Evolutionary conservation across 2,888 invertebrate species (phyloP).

Genomic region (Atherix ibis): DNA sequence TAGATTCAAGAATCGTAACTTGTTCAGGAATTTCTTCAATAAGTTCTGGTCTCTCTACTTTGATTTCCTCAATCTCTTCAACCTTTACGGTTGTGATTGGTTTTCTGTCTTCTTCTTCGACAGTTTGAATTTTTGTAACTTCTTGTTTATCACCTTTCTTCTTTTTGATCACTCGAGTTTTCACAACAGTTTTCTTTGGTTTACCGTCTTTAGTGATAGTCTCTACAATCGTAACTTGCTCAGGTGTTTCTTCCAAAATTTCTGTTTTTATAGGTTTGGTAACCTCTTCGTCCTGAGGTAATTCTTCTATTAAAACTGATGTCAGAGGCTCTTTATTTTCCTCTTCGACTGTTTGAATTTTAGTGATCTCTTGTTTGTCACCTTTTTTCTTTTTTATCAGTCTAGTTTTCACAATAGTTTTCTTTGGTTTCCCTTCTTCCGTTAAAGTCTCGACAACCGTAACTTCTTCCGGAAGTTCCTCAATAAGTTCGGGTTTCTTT

Average conservation of each 20-base stretch:
- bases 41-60: slow-evolving; percentile 8
- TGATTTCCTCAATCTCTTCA: slow-evolving; percentile 17
- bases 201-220: slow-evolving; percentile 16
- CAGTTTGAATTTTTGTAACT: slow-evolving; percentile 21
- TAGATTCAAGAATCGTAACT: slow-evolving; percentile 8
- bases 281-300: slow-evolving; percentile 13
- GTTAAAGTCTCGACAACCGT: slow-evolving; percentile 16
- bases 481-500: slow-evolving; percentile 9
- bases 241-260: slow-evolving; percentile 12
- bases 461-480: slow-evolving; percentile 16
- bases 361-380: slow-evolving; percentile 16
- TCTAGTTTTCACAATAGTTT: slow-evolving; percentile 23
- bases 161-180: slow-evolving; percentile 26
- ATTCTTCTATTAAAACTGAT: too few species aligned
- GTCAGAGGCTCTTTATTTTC: slow-evolving; percentile 21
- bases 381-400: slow-evolving; percentile 21
- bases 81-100: slow-evolving; percentile 16
- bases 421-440: slow-evolving; percentile 18
- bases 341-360: slow-evolving; percentile 20
- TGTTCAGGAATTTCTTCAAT: slow-evolving; percentile 19
- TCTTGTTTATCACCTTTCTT: slow-evolving; percentile 24
- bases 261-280: slow-evolving; percentile 20
- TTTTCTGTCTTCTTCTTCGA: slow-evolving; percentile 20
- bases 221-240: slow-evolving; percentile 26
- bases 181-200: slow-evolving; percentile 18